Evolutionary conservation across 2,797 vertebrate species (phyloP), one percentile per base, ranked within the genome.

Genomic region (Halcyon smyrnensis): DNA sequence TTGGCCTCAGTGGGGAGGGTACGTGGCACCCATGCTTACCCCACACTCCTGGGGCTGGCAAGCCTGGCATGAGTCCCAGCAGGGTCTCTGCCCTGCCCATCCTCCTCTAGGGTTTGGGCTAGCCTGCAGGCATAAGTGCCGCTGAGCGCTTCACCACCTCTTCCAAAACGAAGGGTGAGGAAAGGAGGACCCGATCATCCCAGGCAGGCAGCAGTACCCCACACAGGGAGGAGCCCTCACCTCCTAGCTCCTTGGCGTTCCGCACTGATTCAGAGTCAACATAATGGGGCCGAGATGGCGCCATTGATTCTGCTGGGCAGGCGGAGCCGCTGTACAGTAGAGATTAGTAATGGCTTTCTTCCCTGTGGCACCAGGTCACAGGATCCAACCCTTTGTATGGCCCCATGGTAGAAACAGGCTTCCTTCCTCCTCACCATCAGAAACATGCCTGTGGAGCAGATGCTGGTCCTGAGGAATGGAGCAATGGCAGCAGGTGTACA

Each of bases 261-360:
- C 85, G 93, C 5, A 5, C 86, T 95, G 88, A 95, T 95, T 94
- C 87, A 89, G 74, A 95, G 93, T 95, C 87, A 90, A 95, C 92
- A 94, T 91, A 93, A 96, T 95, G 73, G 89, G 87, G 79, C 88
- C 3, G 76, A 93, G 93, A 90, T 95, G 96, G 95, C 76, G 89
- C 95, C 95, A 79, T 91, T 63, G 86, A 94, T 95, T 94, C 92
- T 90, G 93, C 79, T 85, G 95, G 90, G 88, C 95, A 96, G 95
- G 96, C 21, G 30, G 88, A 93, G 84, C 87, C 3, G 4, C 77
- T 87, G 50, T 62, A 48, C 6, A 2, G 57, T 13, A 63, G 54
- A 74, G 37, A 91, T 87, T 93, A 86, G 79, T 59, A 88, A 94
- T 88, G 62, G 50, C 76, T 96, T 90, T 95, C 70, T 95, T 92